Evolutionary conservation across 92 coral and sea anemone genomes (phyloP).

Genomic region (Epizoanthus rinbou): DNA sequence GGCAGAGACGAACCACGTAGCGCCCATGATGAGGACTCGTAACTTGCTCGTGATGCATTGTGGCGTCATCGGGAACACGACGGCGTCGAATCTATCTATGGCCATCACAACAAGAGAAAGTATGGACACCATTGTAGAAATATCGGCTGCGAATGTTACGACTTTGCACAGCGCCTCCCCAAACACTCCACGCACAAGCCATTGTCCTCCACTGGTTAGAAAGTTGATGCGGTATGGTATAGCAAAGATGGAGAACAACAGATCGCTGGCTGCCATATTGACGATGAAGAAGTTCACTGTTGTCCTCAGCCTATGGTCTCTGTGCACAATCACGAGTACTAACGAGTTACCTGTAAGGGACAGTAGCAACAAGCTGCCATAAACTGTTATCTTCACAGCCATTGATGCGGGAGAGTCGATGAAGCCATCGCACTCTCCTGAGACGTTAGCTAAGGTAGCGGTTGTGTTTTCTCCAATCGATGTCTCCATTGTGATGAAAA

Average conservation of each 20-base stretch:
- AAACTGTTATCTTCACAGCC: neutral
- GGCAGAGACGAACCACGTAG: constrained; percentile 22
- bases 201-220: constrained; percentile 1
- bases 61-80: constrained; percentile 31
- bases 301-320: constrained; percentile 35
- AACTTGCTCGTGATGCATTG: constrained; percentile 11
- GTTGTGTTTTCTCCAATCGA: constrained; percentile 9
- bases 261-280: constrained; percentile 40
- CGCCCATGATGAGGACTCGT: constrained; percentile 2
- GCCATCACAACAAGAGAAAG: constrained; percentile 28
- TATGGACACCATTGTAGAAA: constrained; percentile 23
- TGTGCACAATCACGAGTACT: constrained; percentile 20
- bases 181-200: constrained; percentile 16
- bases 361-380: constrained; percentile 2
- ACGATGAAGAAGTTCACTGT: constrained; percentile 38
- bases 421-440: neutral
- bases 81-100: constrained; percentile 37
- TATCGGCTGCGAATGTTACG: constrained; percentile 27
- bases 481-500: constrained; percentile 5
- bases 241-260: constrained; percentile 18
- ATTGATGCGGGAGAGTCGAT: neutral
- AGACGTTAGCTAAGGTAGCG: neutral
- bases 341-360: constrained; percentile 11
- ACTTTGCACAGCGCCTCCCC: constrained; percentile 33
- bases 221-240: constrained; percentile 25